Evolutionary conservation across 2,888 invertebrate genomes (phyloP).

Genomic region (Cephus spinipes): DNA sequence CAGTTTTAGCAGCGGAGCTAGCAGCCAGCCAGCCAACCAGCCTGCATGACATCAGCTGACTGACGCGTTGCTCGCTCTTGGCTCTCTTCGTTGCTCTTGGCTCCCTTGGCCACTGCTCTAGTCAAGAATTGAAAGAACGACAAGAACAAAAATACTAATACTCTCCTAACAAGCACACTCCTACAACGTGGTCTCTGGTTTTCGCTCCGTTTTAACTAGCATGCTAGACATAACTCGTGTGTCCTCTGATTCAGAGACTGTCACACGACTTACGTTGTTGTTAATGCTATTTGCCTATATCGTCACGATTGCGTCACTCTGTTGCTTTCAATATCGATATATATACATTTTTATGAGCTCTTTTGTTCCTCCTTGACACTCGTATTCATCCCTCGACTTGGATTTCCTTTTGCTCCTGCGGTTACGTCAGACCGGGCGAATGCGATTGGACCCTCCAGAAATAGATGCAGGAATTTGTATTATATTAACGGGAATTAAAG

Average conservation of each 20-base stretch:
- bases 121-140: neutral
- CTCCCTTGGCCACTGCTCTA: constrained; percentile 19
- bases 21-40: constrained; percentile 8
- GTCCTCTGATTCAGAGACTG: neutral
- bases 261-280: neutral
- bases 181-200: neutral
- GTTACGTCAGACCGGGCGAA: neutral
- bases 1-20: constrained; percentile 30
- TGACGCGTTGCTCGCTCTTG: constrained; percentile 28
- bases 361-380: neutral
- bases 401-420: neutral
- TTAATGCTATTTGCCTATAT: neutral
- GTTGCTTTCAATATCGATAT: neutral
- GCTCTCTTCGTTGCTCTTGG: constrained; percentile 19
- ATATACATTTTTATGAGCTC: neutral
- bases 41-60: constrained; percentile 44
- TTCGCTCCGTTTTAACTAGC: neutral
- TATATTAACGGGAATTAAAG: neutral
- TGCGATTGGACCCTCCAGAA: neutral
- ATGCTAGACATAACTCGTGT: neutral
- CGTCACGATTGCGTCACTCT: neutral
- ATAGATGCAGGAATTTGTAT: neutral
- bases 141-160: neutral
- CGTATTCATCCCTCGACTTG: neutral
- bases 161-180: neutral